Evolutionary conservation across 2,113 vertebrate species (phyloP).

Genomic region (Rutilus rutilus): DNA sequence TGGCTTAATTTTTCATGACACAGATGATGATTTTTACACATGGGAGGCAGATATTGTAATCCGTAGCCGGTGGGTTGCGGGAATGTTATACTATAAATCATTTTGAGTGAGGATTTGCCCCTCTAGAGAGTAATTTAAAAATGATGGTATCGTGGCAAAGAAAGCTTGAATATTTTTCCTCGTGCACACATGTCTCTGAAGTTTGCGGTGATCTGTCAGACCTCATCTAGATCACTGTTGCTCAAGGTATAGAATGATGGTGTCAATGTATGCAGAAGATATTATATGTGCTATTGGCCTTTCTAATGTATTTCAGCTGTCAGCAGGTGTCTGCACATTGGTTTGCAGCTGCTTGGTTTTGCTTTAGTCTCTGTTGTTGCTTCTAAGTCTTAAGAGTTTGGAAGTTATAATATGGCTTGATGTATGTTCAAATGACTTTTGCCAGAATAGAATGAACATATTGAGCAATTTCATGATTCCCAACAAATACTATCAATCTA

Average conservation of each 20-base stretch:
- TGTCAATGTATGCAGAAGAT: slow-evolving; percentile 20
- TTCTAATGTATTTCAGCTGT: slow-evolving; percentile 28
- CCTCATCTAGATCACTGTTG: slow-evolving; percentile 59
- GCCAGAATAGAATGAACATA: not conserved
- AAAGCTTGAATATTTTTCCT: slow-evolving; percentile 50
- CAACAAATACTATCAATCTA: not conserved
- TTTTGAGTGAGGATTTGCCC: slow-evolving; percentile 57
- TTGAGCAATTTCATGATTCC: too few relatives aligned
- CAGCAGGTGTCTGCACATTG: not conserved
- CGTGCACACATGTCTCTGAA: slow-evolving; percentile 49
- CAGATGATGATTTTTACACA: slow-evolving; percentile 61
- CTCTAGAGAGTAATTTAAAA: slow-evolving; percentile 65
- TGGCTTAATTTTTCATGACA: slow-evolving; percentile 57
- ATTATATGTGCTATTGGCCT: slow-evolving; percentile 35
- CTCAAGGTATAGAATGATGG: slow-evolving; percentile 4
- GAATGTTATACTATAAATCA: slow-evolving; percentile 68
- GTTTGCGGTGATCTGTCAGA: slow-evolving; percentile 60
- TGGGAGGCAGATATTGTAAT: slow-evolving; percentile 57
- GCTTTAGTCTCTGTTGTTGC: not conserved
- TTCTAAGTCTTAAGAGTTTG: not conserved
- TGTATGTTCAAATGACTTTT: not conserved
- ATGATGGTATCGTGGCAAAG: slow-evolving; percentile 65
- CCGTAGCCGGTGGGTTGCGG: slow-evolving; percentile 54
- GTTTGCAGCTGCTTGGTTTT: not conserved
- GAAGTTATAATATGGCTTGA: slow-evolving; percentile 2